Base-by-base conservation (phyloP, 2,797 vertebrate species). In the Florisuga fusca region DNA sequence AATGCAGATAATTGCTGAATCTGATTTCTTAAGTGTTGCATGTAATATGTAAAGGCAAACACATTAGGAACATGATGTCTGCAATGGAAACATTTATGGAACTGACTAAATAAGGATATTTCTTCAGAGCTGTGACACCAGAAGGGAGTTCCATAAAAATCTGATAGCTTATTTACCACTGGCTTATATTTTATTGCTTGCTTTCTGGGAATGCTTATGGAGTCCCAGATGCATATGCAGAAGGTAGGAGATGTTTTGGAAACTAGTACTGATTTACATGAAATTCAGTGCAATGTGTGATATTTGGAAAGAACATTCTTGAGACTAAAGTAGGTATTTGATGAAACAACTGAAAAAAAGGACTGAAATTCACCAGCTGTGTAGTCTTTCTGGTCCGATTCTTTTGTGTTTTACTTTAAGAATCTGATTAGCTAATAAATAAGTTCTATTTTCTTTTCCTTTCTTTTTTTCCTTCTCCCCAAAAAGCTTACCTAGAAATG, bases 131-230 rank as follows among this genome's bases (percentile, higher is more conserved):
- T 51, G 55, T 58, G 54, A 68, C 50, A 89, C 34, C 38, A 76
- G 31, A 67, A 48, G 18, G 36, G 34, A 86, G 57, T 61, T 69
- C 33, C 76, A 45, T 73, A 73, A 85, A 85, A 92, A 50, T n/a
- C 55, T 79, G 36, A 46, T 54, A 64, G 27, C 45, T 62, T 63
- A 69, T 63, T 88, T 94, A 94, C 33, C 29, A 41, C n/a, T 67
- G 36, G 45, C 13, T 77, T 91, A 26, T 15, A 22, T 58, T 77
- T 85, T 74, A 59, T 27, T 64, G 27, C 38, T 59, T 2, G 1
- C 20, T 94, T 88, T 94, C 71, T 2, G 3, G 50, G 63, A 81
- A 66, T 0, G 1, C 0, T 0, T 53, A 36, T 29, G 27, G 23
- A 46, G 68, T 88, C 62, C 38, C 55, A 85, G 50, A 68, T 31